Evolutionary conservation across 2,888 invertebrate species (phyloP).

Genomic region (Labia minor): DNA sequence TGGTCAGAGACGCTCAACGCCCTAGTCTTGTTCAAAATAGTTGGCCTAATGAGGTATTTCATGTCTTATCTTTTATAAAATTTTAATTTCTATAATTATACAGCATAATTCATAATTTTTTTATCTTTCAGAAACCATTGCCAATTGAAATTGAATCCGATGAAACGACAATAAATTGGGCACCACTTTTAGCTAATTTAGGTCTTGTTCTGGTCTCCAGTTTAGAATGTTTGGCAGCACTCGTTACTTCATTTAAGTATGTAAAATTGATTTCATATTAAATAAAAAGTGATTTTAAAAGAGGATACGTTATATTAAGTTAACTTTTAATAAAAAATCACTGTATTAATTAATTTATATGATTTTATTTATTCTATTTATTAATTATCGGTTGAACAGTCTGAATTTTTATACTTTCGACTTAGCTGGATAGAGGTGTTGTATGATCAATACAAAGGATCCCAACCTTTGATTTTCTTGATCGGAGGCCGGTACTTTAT

Average conservation of each 20-base stretch:
- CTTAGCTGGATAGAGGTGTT: too few relatives aligned
- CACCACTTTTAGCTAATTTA: constrained; percentile 50
- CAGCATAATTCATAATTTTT: neutral
- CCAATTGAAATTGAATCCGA: neutral
- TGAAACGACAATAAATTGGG: constrained; percentile 35
- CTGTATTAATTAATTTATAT: too few relatives aligned
- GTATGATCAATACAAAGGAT: too few relatives aligned
- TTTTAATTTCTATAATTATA: neutral
- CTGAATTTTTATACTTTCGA: too few relatives aligned
- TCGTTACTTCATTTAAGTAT: constrained; percentile 24
- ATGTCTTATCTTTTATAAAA: too few relatives aligned
- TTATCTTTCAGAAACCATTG: neutral
- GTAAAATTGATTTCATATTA: neutral
- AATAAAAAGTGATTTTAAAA: neutral
- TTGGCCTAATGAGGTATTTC: neutral
- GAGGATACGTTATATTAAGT: too few relatives aligned
- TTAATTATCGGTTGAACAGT: too few relatives aligned
- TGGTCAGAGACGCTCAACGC: constrained; percentile 31
- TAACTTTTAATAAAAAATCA: too few relatives aligned
- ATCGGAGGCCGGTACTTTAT: too few relatives aligned
- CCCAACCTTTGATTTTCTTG: too few relatives aligned
- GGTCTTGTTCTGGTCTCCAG: constrained; percentile 48
- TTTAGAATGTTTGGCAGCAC: constrained; percentile 46
- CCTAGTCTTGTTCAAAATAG: constrained; percentile 19
- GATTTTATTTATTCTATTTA: too few relatives aligned